Conservation (phyloP, 2,797 vertebrate genomes). For the Nyctalus aviator region DNA sequence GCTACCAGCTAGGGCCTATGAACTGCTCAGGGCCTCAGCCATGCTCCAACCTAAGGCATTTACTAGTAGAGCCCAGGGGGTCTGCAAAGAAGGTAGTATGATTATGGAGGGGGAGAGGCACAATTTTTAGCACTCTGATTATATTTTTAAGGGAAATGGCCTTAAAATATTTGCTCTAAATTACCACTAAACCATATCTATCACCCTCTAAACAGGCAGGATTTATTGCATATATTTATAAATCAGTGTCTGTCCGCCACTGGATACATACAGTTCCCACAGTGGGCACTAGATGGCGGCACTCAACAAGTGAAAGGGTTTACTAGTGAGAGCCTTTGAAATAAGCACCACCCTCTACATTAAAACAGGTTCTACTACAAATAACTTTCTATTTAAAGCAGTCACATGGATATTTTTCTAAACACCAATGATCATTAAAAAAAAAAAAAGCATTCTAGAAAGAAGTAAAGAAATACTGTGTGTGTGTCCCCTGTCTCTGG, state of each 20-base stretch:
- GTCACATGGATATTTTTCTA: background rate
- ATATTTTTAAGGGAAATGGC: background rate
- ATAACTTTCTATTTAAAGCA: constrained; percentile 48
- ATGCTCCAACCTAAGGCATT: background rate
- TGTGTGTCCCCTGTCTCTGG: background rate
- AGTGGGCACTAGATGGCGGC: constrained; percentile 31
- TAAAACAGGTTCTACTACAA: background rate
- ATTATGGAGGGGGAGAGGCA: too few species aligned
- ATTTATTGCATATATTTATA: background rate
- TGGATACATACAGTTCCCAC: background rate
- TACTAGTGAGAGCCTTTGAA: background rate
- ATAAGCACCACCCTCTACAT: background rate
- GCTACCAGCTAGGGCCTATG: background rate
- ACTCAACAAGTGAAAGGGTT: background rate
- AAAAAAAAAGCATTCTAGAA: background rate
- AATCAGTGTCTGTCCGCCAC: background rate
- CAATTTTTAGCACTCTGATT: background rate
- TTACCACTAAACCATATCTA: background rate
- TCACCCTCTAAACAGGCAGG: background rate
- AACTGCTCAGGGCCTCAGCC: too few species aligned
- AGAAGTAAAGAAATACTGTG: background rate
- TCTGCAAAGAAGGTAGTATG: background rate
- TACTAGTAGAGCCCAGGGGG: background rate
- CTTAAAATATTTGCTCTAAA: background rate
- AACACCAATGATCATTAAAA: background rate